Percentiles rank a stretch among this genome's conserved stretches.
These are phyloP conservation scores for Oreochromis mossambicus DNA, from an alignment of 2,797 vertebrate species.

Conservation along the genomic window DNA sequence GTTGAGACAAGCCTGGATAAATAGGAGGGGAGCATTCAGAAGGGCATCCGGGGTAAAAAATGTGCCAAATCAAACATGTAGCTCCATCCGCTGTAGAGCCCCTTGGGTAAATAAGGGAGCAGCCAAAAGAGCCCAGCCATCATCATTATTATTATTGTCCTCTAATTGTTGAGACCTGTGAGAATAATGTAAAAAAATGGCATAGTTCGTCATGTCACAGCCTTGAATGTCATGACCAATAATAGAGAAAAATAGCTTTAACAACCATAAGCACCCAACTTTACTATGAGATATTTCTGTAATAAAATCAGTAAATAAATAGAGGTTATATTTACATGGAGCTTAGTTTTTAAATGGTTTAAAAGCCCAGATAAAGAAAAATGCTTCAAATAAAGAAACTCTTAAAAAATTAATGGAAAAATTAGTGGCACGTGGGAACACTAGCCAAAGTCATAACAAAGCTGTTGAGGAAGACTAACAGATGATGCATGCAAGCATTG, in stretches of 20 bases:
- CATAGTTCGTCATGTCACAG: neutral
- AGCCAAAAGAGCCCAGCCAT: neutral
- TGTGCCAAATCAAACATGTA: neutral
- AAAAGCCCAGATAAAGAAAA: neutral
- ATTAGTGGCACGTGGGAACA: rapidly evolving
- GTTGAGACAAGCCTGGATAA: neutral
- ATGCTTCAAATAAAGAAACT: neutral
- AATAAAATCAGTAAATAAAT: neutral
- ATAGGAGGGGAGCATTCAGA: neutral
- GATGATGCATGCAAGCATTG: neutral
- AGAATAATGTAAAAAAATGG: neutral
- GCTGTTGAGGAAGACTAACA: neutral
- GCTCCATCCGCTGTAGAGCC: neutral
- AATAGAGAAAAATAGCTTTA: neutral
- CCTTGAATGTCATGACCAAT: neutral
- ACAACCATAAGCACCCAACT: neutral
- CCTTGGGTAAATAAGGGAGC: neutral
- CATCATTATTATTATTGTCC: neutral
- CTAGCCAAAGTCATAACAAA: neutral
- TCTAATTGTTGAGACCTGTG: neutral
- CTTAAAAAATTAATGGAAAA: rapidly evolving
- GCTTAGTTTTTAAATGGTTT: neutral
- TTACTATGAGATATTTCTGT: neutral
- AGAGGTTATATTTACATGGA: rapidly evolving
- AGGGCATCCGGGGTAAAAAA: neutral